Conservation (phyloP, 2,888 invertebrate species). For the Cosmorhoe ocellata region DNA sequence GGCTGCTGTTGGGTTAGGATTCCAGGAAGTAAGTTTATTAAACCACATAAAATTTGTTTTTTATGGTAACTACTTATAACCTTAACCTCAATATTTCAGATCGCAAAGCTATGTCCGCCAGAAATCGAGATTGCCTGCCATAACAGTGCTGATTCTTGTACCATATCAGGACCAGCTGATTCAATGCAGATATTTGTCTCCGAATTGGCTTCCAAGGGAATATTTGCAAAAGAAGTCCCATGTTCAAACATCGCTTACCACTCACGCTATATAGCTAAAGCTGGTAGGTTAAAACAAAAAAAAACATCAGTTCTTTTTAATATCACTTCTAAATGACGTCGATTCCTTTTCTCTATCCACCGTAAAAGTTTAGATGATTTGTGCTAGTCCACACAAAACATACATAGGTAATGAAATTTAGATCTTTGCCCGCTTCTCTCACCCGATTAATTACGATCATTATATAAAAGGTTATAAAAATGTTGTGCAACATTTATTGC, state of each 20-base stretch:
- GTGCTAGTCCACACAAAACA: too few species aligned
- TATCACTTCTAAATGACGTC: background rate
- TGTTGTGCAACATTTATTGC: too few species aligned
- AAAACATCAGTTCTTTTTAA: background rate
- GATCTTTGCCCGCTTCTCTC: too few species aligned
- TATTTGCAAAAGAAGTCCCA: constrained; percentile 53
- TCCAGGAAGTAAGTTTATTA: constrained; percentile 59
- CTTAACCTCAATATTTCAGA: constrained; percentile 24
- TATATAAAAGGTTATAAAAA: too few species aligned
- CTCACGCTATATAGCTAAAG: constrained; percentile 87
- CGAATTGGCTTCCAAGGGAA: constrained; percentile 47
- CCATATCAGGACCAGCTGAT: constrained; percentile 87
- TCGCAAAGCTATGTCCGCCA: constrained; percentile 57
- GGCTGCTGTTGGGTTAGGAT: constrained; percentile 91
- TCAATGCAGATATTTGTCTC: constrained; percentile 80
- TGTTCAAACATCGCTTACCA: constrained; percentile 93
- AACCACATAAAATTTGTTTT: background rate
- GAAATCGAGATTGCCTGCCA: constrained; percentile 86
- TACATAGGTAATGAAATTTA: too few species aligned
- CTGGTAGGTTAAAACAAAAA: constrained; percentile 47
- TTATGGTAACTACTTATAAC: too few species aligned
- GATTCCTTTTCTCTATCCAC: too few species aligned
- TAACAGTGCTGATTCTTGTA: constrained; percentile 88
- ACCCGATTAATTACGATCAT: too few species aligned
- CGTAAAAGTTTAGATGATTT: too few species aligned